Percentiles rank a stretch among this genome's conserved stretches.
phyloP scores from a whole-genome alignment of 2,797 vertebrate genomes.

The Micrastur ruficollis region DNA sequence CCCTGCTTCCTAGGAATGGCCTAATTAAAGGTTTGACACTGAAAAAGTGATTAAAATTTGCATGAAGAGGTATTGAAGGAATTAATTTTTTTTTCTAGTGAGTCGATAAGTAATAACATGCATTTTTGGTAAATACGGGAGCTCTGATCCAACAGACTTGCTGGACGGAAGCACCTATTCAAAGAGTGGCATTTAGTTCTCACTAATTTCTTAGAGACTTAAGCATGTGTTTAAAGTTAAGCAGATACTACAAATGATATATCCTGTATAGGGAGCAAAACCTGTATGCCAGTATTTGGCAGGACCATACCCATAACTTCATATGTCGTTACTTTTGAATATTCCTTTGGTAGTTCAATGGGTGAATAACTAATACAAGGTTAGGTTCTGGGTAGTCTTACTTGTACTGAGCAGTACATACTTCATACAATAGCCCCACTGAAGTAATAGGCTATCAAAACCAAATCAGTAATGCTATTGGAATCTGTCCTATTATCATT shows the following conservation, averaged over 20 bases:
- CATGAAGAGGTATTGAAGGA: neutral
- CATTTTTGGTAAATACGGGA: neutral
- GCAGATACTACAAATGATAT: neutral
- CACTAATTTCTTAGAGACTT: neutral
- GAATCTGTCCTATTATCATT: neutral
- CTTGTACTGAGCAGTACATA: neutral
- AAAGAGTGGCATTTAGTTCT: neutral
- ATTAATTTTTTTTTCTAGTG: neutral
- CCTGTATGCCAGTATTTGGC: neutral
- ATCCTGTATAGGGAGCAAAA: neutral
- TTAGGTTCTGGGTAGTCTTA: neutral
- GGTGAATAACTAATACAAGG: neutral
- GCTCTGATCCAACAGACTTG: neutral
- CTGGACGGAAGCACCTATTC: neutral
- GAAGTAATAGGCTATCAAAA: neutral
- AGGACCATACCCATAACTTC: neutral
- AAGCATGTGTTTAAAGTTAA: neutral
- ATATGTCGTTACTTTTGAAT: neutral
- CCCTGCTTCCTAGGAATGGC: neutral
- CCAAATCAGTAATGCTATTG: rapidly evolving
- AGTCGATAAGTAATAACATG: neutral
- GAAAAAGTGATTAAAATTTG: constrained; percentile 35
- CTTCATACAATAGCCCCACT: neutral
- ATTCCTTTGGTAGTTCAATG: neutral
- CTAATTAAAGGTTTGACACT: constrained; percentile 21